phyloP scores from a whole-genome alignment of 2,113 vertebrate genomes.

The Pyxicephalus adspersus region DNA sequence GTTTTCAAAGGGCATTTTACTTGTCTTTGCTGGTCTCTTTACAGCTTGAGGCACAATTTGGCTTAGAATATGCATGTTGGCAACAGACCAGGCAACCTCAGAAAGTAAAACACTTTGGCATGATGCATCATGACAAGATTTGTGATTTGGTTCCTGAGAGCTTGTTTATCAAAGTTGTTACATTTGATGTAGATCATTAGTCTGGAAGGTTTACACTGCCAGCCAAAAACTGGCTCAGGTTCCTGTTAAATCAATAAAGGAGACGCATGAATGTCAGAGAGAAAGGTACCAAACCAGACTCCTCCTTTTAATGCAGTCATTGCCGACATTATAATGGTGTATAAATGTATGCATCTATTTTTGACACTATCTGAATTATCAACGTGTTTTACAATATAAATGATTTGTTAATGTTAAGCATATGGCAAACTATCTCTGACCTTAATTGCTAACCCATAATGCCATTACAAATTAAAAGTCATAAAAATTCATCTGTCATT shows the following conservation, averaged over 20 bases:
- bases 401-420: not conserved
- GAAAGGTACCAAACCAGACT: not conserved
- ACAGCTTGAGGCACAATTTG: slow-evolving; percentile 10
- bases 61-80: slow-evolving; percentile 27
- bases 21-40: not conserved
- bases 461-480: not conserved
- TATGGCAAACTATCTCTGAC: not conserved
- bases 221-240: slow-evolving; percentile 10
- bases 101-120: slow-evolving; percentile 10
- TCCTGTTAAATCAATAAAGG: slow-evolving; percentile 27
- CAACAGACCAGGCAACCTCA: slow-evolving; percentile 3
- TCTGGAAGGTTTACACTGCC: slow-evolving; percentile 30
- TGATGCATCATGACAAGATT: slow-evolving; percentile 33
- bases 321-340: not conserved
- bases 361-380: not conserved
- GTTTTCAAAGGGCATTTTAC: slow-evolving; percentile 14
- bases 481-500: not conserved
- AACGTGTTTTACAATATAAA: slow-evolving; percentile 16
- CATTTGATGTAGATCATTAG: slow-evolving; percentile 50
- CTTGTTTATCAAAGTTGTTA: slow-evolving; percentile 50
- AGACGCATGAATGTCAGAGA: slow-evolving; percentile 8
- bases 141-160: slow-evolving; percentile 29
- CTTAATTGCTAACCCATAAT: slow-evolving; percentile 6
- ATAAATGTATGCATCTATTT: not conserved
- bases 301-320: slow-evolving; percentile 15